Evolutionary conservation across 2,113 vertebrate species (phyloP).

Genomic region (Melanerpes aurifrons): DNA sequence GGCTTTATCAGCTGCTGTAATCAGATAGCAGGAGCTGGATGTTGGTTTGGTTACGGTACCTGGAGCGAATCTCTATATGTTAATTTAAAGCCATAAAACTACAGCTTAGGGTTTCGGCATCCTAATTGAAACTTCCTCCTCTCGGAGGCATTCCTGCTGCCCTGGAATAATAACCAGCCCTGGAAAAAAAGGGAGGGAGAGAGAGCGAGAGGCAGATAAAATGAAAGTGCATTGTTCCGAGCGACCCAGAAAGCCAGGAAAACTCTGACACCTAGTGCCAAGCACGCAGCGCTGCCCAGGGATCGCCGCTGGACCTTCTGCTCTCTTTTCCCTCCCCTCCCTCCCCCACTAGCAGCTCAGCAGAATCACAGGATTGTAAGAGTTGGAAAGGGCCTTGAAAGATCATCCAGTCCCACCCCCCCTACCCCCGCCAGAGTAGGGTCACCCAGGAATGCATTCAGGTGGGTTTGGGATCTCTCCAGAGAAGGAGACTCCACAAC

Average conservation of each 20-base stretch:
- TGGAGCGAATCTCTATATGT: constrained; percentile 53
- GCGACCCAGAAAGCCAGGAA: not conserved
- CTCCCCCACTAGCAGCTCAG: no score
- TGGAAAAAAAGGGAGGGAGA: no score
- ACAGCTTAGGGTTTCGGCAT: constrained; percentile 52
- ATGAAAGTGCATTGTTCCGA: not conserved
- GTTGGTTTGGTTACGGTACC: constrained; percentile 68
- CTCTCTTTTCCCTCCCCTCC: no score
- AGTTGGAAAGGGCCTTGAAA: no score
- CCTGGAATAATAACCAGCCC: not conserved
- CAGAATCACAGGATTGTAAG: not conserved
- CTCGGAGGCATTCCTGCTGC: constrained; percentile 37
- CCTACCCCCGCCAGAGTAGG: no score
- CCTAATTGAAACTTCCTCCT: constrained; percentile 70
- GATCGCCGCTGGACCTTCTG: no score
- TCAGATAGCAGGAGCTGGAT: constrained; percentile 65
- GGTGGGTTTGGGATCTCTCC: no score
- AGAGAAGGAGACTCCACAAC: no score
- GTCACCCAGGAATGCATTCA: no score
- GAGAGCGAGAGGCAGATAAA: constrained; percentile 22
- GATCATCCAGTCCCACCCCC: no score
- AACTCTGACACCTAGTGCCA: not conserved
- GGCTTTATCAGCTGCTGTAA: constrained; percentile 53
- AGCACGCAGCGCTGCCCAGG: rapidly evolving
- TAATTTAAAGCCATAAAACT: constrained; percentile 69